These are phyloP conservation scores for Drosophila kikkawai DNA, from an alignment of 1,140 invertebrate species.

Conservation along the genomic window DNA sequence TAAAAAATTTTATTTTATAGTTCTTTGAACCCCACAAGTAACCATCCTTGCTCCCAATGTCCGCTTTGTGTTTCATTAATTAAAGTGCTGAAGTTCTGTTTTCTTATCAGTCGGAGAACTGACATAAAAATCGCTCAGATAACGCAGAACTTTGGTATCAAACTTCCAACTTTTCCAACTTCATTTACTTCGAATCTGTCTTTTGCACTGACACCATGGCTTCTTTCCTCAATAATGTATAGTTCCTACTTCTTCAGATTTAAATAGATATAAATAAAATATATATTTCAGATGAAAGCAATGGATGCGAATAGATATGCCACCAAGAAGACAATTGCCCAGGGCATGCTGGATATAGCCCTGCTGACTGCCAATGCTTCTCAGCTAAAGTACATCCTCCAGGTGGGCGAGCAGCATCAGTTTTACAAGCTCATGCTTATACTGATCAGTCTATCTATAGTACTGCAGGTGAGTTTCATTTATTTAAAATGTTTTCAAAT, in stretches of 20 bases:
- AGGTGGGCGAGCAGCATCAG: constrained; percentile 92
- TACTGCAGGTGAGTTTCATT: constrained; percentile 93
- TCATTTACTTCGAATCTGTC: constrained; percentile 14
- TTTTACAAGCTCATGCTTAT: constrained; percentile 93
- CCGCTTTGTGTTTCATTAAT: constrained; percentile 28
- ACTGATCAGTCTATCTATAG: constrained; percentile 93
- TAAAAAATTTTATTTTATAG: background rate
- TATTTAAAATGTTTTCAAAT: background rate
- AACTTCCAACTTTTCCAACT: background rate
- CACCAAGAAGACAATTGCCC: constrained; percentile 94
- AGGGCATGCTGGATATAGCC: constrained; percentile 93
- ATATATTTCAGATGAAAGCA: constrained; percentile 87
- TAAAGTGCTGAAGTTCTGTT: constrained; percentile 25
- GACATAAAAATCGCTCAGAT: constrained; percentile 35
- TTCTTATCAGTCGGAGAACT: constrained; percentile 35
- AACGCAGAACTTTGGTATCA: constrained; percentile 14
- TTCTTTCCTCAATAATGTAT: constrained; percentile 39
- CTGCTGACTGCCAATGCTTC: constrained; percentile 93
- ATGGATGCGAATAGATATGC: constrained; percentile 93
- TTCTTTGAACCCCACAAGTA: constrained; percentile 7
- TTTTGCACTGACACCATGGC: constrained; percentile 29
- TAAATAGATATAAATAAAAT: too few relatives aligned
- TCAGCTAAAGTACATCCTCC: constrained; percentile 94
- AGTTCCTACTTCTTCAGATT: background rate
- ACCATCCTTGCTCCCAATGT: constrained; percentile 42